A percentile compares a stretch with the other conserved stretches of the same genome.
Evolutionary conservation across 1,140 invertebrate species (phyloP).

Genomic region (Heliconius hewitsoni): DNA sequence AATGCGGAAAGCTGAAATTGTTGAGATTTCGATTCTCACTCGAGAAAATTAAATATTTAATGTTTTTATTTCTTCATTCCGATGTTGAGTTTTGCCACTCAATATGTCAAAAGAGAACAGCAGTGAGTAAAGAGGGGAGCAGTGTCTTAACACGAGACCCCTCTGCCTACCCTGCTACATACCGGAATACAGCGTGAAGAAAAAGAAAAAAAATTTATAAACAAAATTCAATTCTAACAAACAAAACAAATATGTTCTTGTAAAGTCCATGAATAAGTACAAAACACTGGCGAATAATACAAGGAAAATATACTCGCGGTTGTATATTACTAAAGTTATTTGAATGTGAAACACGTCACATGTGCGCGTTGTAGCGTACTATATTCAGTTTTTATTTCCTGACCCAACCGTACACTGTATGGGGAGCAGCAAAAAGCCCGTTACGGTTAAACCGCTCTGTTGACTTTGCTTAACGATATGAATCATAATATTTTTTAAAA

Average conservation of each 20-base stretch:
- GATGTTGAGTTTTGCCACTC: too few species aligned
- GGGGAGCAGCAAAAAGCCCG: constrained; percentile 1
- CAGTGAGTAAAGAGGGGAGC: too few species aligned
- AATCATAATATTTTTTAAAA: background rate
- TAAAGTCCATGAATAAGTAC: constrained; percentile 11
- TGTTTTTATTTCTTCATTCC: too few species aligned
- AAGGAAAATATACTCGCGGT: constrained; percentile 25
- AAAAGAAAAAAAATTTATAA: too few species aligned
- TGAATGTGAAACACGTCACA: constrained; percentile 34
- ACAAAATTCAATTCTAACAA: background rate
- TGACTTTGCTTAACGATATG: constrained; percentile 15
- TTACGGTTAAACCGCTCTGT: constrained; percentile 9
- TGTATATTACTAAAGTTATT: constrained; percentile 29
- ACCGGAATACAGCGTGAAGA: too few species aligned
- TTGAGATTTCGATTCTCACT: too few species aligned
- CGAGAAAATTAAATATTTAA: too few species aligned
- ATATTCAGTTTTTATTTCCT: constrained; percentile 37
- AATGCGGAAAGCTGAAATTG: too few species aligned
- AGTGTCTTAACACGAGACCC: too few species aligned
- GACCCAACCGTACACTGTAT: constrained; percentile 11
- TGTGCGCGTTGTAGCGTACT: constrained; percentile 30
- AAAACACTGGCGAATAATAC: constrained; percentile 30
- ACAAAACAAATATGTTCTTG: background rate
- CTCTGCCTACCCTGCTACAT: too few species aligned
- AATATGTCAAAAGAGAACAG: too few species aligned